Percentiles rank a stretch among this genome's conserved stretches.
These are phyloP conservation scores for Indri indri DNA, from an alignment of 2,113 vertebrate species.

Conservation along the genomic window DNA sequence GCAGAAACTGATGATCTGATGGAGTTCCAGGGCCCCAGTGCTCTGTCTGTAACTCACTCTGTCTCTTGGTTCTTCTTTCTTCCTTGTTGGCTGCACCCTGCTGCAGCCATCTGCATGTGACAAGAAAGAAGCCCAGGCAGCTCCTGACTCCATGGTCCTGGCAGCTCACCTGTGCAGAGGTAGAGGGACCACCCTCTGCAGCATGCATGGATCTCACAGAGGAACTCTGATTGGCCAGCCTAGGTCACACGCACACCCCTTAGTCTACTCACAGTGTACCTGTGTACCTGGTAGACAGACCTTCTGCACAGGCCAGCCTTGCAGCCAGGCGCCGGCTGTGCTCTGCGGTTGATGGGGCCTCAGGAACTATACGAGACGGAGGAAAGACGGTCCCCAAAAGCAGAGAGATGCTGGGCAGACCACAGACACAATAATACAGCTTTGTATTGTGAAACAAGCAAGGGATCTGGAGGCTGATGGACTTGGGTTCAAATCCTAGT, in stretches of 20 bases:
- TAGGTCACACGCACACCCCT: background rate
- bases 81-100: background rate
- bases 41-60: background rate
- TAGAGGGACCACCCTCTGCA: background rate
- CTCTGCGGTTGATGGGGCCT: background rate
- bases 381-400: background rate
- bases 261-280: background rate
- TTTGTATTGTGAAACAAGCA: background rate
- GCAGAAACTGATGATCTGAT: background rate
- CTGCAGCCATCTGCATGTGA: background rate
- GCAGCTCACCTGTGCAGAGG: background rate
- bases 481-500: background rate
- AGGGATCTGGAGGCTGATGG: background rate
- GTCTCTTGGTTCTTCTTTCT: background rate
- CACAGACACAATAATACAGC: background rate
- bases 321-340: background rate
- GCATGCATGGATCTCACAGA: background rate
- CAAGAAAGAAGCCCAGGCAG: background rate
- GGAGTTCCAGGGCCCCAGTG: accelerated
- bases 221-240: background rate
- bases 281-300: background rate
- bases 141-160: background rate
- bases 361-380: background rate
- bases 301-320: background rate
- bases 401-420: background rate